These are phyloP conservation scores for Lanius collurio DNA, from an alignment of 2,113 vertebrate species.

Conservation along the genomic window DNA sequence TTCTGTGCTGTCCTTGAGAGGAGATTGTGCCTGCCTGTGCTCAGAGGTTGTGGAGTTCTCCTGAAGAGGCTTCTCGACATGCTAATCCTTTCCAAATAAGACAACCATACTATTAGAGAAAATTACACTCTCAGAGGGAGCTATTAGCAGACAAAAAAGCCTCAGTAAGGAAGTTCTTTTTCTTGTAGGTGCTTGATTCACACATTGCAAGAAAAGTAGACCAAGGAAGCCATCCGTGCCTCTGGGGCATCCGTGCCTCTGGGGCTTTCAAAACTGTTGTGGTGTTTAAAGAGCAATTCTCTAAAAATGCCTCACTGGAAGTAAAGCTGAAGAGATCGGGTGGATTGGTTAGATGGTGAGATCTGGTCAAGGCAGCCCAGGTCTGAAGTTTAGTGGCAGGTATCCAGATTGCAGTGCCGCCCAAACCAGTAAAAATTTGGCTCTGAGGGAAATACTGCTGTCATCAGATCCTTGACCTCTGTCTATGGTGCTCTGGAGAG, in stretches of 20 bases:
- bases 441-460: neutral
- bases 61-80: neutral
- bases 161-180: neutral
- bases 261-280: neutral
- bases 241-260: neutral
- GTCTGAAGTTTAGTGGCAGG: neutral
- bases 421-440: neutral
- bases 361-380: neutral
- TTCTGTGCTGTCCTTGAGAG: neutral
- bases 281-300: neutral
- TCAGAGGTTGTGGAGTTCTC: neutral
- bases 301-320: neutral
- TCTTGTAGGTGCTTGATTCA: neutral
- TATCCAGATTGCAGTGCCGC: neutral
- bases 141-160: neutral
- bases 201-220: neutral
- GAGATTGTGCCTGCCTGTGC: neutral
- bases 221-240: neutral
- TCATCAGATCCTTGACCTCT: neutral
- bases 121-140: neutral
- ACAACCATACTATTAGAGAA: neutral
- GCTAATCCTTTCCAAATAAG: neutral
- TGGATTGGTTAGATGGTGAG: rapidly evolving
- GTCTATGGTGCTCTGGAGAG: neutral
- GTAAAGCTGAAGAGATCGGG: neutral